phyloP scores from a whole-genome alignment of 2,113 vertebrate genomes.

The Candoia aspera region DNA sequence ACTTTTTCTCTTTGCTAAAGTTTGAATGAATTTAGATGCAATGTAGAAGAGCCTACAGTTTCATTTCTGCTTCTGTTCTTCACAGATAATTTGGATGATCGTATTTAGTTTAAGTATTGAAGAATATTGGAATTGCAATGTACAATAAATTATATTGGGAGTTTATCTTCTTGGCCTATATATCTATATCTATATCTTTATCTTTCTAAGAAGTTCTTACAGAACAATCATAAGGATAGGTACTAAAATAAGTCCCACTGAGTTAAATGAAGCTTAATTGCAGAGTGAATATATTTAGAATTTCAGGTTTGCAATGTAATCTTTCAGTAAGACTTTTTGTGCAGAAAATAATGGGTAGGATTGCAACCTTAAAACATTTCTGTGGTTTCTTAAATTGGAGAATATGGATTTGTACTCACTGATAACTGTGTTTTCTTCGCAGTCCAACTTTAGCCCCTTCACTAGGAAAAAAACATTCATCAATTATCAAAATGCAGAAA shows the following conservation, averaged over 20 bases:
- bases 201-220: background rate
- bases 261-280: background rate
- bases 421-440: background rate
- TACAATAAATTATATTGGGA: background rate
- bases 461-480: slow-evolving; percentile 24
- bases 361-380: background rate
- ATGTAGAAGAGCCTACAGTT: background rate
- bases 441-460: slow-evolving; percentile 50
- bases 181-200: no score
- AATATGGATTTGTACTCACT: background rate
- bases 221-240: background rate
- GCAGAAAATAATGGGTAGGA: background rate
- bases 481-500: slow-evolving; percentile 45
- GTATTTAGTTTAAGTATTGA: background rate
- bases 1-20: background rate
- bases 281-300: background rate
- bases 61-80: background rate
- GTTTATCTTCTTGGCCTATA: background rate
- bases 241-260: background rate
- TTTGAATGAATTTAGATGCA: background rate
- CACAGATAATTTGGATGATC: background rate
- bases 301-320: background rate
- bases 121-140: background rate
- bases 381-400: background rate
- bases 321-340: background rate